Conservation (phyloP, 2,113 vertebrate genomes). For the Nanorana parkeri region DNA sequence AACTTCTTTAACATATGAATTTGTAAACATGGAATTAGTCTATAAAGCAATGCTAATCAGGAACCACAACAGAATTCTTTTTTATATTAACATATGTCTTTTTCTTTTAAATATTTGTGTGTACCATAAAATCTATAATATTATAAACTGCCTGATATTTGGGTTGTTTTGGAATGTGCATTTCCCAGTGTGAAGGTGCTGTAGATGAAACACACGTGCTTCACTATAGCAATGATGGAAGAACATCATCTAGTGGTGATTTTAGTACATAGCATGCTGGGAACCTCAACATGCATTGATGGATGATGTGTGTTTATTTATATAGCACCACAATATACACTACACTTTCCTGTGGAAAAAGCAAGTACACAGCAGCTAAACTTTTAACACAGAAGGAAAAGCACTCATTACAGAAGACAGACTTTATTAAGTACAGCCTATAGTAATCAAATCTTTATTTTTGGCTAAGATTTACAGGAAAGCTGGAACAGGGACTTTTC, state of each 20-base stretch:
- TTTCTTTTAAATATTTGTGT: background rate
- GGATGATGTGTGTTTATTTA: constrained; percentile 1
- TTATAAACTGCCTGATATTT: background rate
- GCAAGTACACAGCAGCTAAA: background rate
- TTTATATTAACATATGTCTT: background rate
- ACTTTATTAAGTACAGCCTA: no score
- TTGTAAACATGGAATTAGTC: no score
- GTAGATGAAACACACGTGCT: constrained; percentile 3
- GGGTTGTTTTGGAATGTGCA: background rate
- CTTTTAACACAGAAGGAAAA: background rate
- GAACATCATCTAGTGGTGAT: constrained; percentile 47
- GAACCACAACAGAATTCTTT: background rate
- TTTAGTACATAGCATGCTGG: background rate
- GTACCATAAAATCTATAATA: background rate
- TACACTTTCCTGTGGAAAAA: background rate
- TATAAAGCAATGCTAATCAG: no score
- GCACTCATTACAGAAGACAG: background rate
- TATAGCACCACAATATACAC: constrained; percentile 3
- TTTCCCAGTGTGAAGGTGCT: constrained; percentile 19
- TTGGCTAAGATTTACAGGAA: no score
- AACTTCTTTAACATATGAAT: no score
- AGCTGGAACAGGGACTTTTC: no score
- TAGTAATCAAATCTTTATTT: no score
- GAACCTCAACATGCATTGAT: background rate
- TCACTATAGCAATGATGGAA: constrained; percentile 41